These are phyloP conservation scores for Calephelis nemesis DNA, from an alignment of 1,140 invertebrate species.

Conservation along the genomic window DNA sequence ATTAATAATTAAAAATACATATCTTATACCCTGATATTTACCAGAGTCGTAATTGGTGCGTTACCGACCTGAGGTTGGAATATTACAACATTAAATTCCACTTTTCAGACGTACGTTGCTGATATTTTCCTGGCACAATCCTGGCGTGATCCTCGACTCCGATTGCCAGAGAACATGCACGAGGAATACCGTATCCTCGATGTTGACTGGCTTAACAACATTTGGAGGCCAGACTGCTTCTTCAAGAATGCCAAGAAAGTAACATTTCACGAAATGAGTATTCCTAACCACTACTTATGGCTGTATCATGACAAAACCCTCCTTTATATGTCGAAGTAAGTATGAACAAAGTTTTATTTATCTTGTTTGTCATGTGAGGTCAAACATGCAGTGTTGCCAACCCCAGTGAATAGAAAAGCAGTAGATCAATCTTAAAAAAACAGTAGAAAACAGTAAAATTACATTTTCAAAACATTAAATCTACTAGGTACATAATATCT, in stretches of 20 bases:
- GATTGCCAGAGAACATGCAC: conserved; percentile 94
- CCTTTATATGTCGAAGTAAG: conserved; percentile 94
- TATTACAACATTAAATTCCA: neutral
- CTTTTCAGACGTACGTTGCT: conserved; percentile 91
- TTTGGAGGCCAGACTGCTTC: conserved; percentile 95
- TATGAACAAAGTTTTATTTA: conserved; percentile 19
- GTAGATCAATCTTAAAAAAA: no score
- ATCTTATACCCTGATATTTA: no score
- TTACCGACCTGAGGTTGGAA: neutral
- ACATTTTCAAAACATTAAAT: no score
- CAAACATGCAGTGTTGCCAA: no score
- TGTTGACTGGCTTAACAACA: conserved; percentile 93
- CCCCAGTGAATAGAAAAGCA: no score
- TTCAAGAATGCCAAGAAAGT: conserved; percentile 96
- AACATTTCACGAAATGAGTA: conserved; percentile 96
- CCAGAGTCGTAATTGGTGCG: no score
- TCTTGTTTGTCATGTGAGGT: no score
- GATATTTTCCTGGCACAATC: conserved; percentile 95
- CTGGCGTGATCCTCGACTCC: conserved; percentile 92
- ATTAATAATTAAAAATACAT: no score
- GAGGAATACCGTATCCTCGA: conserved; percentile 94
- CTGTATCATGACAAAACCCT: conserved; percentile 93
- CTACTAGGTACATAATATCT: no score
- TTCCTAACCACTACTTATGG: conserved; percentile 96
- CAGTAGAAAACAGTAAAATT: no score